Base-by-base conservation (phyloP, 1,140 invertebrate species). In the Pollicipes pollicipes region DNA sequence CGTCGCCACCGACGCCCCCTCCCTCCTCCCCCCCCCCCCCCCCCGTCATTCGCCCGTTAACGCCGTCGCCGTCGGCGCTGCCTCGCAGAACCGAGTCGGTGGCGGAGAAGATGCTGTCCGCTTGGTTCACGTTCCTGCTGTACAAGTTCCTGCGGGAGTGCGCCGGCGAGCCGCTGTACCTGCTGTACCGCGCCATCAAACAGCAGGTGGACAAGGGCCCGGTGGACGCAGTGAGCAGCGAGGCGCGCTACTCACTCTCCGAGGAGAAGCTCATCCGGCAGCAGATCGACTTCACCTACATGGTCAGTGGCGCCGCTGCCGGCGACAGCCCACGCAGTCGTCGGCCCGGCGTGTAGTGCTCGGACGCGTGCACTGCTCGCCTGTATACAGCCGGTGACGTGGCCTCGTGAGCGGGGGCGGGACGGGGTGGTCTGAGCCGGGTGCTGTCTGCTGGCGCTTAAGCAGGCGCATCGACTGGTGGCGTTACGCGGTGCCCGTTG, bases 151-250 rank as follows among this genome's bases (percentile, higher is more conserved):
- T 97, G 75, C 86, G 93, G 76, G 94, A 97, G 79, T 95, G 93
- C 81, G 95, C 96, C 37, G 97, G 97, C 35, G 93, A 97, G 77
- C 94, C 94, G 64, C 83, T 99, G 29, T 99, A 97, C 81, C 90
- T 98, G 85, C 84, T 99, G 72, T 99, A 97, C 82, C 88, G 95
- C 81, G 96, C 96, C 71, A 97, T 99, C 79, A 99, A 99, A 83
- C 94, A 98, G 77, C 97, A 99, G 83, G 95, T 98, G 68, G 95
- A 99, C 81, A 99, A 99, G 82, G 97, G 97, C 68, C 97, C 97
- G 58, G 95, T 99, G 31, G 97, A 99, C 83, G 88, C 90, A 26
- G 90, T 98, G 76, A 98, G 94, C 26, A 94, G 93, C 37, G 97
- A 99, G 82, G 96, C 97, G 67, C 83, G 95, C 73, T 99, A 99